phyloP scores from a whole-genome alignment of 2,888 invertebrate species.

The Subacronicta megacephala region DNA sequence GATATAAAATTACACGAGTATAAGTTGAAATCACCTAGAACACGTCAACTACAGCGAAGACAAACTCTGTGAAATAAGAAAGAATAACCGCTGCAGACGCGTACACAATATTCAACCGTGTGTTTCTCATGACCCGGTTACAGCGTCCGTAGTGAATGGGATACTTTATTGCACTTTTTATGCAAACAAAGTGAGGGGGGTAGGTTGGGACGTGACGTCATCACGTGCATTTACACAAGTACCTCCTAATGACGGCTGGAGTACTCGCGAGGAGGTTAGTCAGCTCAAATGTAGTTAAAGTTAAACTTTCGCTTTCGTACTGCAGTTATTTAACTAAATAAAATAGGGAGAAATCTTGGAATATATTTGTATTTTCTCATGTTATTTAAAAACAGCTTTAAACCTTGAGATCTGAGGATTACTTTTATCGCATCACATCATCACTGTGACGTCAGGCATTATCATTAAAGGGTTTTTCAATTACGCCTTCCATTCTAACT shows the following conservation, averaged over 20 bases:
- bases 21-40: too few relatives aligned
- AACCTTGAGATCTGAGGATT: too few relatives aligned
- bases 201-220: conserved; percentile 41
- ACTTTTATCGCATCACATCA: too few relatives aligned
- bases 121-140: conserved; percentile 68
- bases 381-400: too few relatives aligned
- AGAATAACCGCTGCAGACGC: background rate
- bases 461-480: too few relatives aligned
- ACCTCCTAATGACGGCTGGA: conserved; percentile 41
- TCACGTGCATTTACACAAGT: conserved; percentile 47
- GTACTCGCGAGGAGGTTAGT: conserved; percentile 1
- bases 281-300: conserved; percentile 8
- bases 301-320: background rate
- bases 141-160: conserved; percentile 52
- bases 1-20: too few relatives aligned
- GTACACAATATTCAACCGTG: conserved; percentile 34
- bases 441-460: too few relatives aligned
- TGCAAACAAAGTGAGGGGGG: conserved; percentile 54
- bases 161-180: conserved; percentile 73
- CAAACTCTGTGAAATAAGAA: too few relatives aligned
- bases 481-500: too few relatives aligned
- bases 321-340: conserved; percentile 4
- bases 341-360: background rate
- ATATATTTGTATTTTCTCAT: too few relatives aligned
- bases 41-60: too few relatives aligned